phyloP scores from a whole-genome alignment of 2,113 vertebrate genomes.

The Balaenoptera acutorostrata region DNA sequence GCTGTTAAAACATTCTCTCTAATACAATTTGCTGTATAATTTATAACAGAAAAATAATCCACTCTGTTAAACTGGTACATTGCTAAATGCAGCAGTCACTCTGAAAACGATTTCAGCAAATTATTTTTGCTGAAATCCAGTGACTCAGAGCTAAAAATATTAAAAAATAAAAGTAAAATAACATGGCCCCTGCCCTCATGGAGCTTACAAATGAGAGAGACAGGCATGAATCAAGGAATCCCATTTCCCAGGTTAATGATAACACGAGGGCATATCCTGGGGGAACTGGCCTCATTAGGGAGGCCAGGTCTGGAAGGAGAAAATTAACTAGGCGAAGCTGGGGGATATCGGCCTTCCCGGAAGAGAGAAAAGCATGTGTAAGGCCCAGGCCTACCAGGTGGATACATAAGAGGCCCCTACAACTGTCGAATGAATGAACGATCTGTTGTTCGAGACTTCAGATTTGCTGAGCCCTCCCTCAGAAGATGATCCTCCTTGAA shows the following conservation, averaged over 20 bases:
- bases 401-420: neutral
- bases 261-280: neutral
- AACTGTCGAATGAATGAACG: neutral
- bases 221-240: neutral
- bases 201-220: neutral
- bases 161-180: neutral
- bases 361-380: neutral
- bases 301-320: neutral
- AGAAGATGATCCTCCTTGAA: neutral
- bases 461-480: neutral
- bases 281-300: neutral
- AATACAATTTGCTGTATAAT: neutral
- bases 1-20: neutral
- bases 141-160: neutral
- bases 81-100: neutral
- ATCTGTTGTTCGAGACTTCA: neutral
- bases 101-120: neutral
- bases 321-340: neutral
- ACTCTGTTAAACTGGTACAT: neutral
- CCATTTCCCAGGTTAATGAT: neutral
- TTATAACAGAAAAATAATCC: neutral
- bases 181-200: neutral
- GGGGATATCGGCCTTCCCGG: neutral
- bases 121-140: neutral
- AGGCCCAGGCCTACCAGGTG: neutral